phyloP scores from a whole-genome alignment of 1,140 invertebrate species.

The Drosophila willistoni region DNA sequence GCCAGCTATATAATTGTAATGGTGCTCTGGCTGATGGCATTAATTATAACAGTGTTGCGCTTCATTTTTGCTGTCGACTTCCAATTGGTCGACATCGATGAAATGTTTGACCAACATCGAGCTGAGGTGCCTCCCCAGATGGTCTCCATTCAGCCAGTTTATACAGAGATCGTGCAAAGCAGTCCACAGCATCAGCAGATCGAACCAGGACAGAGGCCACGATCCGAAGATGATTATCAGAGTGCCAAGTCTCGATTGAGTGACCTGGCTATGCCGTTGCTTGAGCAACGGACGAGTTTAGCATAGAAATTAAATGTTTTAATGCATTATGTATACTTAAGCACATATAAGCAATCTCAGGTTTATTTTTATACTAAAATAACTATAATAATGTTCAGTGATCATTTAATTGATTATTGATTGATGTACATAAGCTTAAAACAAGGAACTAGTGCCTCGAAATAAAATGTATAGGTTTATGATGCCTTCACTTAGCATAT shows the following conservation, averaged over 20 bases:
- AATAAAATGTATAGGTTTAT: slow-evolving; percentile 21
- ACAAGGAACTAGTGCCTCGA: slow-evolving; percentile 69
- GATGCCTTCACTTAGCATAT: background rate
- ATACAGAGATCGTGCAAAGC: slow-evolving; percentile 49
- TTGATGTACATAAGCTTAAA: slow-evolving; percentile 31
- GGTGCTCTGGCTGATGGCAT: slow-evolving; percentile 65
- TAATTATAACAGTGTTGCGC: slow-evolving; percentile 72
- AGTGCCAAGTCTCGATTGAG: slow-evolving; percentile 76
- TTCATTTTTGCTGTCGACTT: slow-evolving; percentile 77
- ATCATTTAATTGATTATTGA: slow-evolving; percentile 36
- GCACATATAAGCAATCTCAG: slow-evolving; percentile 60
- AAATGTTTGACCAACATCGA: slow-evolving; percentile 58
- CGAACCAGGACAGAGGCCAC: slow-evolving; percentile 36
- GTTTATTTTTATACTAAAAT: slow-evolving; percentile 67
- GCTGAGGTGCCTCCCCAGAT: background rate
- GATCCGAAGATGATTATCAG: slow-evolving; percentile 76
- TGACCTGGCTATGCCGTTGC: slow-evolving; percentile 66
- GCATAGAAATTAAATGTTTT: slow-evolving; percentile 25
- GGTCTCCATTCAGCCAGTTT: slow-evolving; percentile 44
- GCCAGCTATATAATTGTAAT: slow-evolving; percentile 65
- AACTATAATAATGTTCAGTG: slow-evolving; percentile 24
- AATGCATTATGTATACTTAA: background rate
- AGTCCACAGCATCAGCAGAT: slow-evolving; percentile 51
- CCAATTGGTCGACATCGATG: slow-evolving; percentile 74
- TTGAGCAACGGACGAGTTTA: slow-evolving; percentile 51